A percentile compares a stretch with the other conserved stretches of the same genome.
Conservation (phyloP, 2,113 vertebrate genomes). For the Archilochus colubris region DNA sequence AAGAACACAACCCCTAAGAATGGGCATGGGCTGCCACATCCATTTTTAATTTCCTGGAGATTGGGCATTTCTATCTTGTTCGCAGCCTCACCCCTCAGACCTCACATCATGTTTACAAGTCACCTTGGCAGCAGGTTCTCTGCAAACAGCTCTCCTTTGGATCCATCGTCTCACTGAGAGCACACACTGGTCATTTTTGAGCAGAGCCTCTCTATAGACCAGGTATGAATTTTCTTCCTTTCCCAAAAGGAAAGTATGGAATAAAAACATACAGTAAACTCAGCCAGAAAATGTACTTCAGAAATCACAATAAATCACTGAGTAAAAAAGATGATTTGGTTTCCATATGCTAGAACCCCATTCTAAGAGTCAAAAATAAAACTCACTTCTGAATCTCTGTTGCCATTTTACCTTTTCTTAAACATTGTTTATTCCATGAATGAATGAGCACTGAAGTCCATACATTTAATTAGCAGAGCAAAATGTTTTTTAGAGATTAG, state of each 20-base stretch:
- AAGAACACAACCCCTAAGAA: neutral
- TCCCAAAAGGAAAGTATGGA: neutral
- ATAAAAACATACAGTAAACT: neutral
- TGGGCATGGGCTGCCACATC: neutral
- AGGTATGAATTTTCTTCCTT: neutral
- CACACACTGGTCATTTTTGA: neutral
- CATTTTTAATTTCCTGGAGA: neutral
- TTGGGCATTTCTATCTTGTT: neutral
- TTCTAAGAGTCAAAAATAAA: neutral
- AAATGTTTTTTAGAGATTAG: neutral
- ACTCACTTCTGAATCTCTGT: neutral
- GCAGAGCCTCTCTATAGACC: neutral
- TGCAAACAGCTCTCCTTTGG: neutral
- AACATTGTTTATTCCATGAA: neutral
- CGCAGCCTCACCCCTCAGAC: neutral
- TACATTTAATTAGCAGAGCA: neutral
- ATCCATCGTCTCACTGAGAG: neutral
- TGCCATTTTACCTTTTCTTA: neutral
- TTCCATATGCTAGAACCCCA: neutral
- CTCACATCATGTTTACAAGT: neutral
- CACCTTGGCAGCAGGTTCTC: neutral
- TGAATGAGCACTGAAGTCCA: neutral
- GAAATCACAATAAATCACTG: neutral
- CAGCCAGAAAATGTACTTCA: neutral
- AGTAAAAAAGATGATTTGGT: neutral